Base-by-base conservation (phyloP, 2,797 vertebrate species). In the Myioborus melanocephalus region DNA sequence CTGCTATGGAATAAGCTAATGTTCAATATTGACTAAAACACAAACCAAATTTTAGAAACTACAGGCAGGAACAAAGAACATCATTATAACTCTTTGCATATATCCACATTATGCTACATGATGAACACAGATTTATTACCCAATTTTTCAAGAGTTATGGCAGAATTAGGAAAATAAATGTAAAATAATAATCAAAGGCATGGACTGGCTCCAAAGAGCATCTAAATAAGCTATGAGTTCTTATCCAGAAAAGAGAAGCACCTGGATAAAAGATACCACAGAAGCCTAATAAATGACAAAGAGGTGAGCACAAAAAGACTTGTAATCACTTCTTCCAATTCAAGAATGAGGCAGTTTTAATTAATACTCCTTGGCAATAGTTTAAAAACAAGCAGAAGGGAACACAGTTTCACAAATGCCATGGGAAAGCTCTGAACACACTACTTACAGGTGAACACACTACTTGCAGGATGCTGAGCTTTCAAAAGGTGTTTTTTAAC, bases 31-130 rank as follows among this genome's bases (percentile, higher is more conserved):
- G 73, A 83, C 52, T 57, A 46, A 83, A 88, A 41, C 9, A 77
- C 10, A 90, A 57, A 17, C 2, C 1, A 60, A 44, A 64, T 72
- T 50, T 73, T 46, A 90, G 18, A 64, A 81, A 49, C 21, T 44
- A 49, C 30, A 39, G 43, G 16, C 39, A 76, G 17, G n/a, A 69
- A 50, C 1, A n/a, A 76, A 61, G 26, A 80, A 7, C 21, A 55
- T 47, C 0, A 0, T 59, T 72, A 43, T 10, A 16, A 53, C 20
- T 70, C 47, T 15, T 10, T 47, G 28, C 22, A 39, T 17, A 41
- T 9, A 52, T 1, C 2, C 21, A 61, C 1, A 1, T 60, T 44
- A 56, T 26, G 28, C 37, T 37, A 24, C 24, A 35, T 4, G 1
- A 21, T 61, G 12, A 81, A 68, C 1, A 1, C 2, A 41, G 28